Evolutionary conservation across 2,888 invertebrate genomes (phyloP).

Genomic region (Malthinus flaveolus): DNA sequence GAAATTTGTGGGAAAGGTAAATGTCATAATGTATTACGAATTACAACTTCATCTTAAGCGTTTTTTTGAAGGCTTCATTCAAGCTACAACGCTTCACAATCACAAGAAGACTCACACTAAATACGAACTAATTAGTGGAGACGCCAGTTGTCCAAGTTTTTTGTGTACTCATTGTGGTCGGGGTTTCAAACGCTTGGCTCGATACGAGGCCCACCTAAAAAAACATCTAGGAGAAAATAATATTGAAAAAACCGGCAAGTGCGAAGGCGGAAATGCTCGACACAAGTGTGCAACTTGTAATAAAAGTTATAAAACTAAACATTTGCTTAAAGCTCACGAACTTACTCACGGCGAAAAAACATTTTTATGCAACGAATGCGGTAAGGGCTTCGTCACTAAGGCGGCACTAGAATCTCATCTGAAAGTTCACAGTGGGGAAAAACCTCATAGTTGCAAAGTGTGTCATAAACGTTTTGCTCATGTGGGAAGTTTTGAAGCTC

Average conservation of each 20-base stretch:
- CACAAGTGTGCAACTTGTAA: conserved; percentile 28
- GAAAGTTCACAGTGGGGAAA: conserved; percentile 40
- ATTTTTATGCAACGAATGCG: conserved; percentile 40
- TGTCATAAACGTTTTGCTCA: conserved; percentile 46
- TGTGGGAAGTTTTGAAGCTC: conserved; percentile 34
- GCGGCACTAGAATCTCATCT: conserved; percentile 41
- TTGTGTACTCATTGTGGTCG: conserved; percentile 26
- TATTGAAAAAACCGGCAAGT: conserved; percentile 2
- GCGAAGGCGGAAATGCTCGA: conserved; percentile 12
- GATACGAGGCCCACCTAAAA: conserved; percentile 22
- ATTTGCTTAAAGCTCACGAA: conserved; percentile 31
- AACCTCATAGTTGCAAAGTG: conserved; percentile 40
- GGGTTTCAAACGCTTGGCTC: conserved; percentile 26
- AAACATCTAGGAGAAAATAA: conserved; percentile 12
- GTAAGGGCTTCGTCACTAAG: conserved; percentile 37
- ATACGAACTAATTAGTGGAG: conserved; percentile 32
- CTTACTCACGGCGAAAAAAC: conserved; percentile 35
- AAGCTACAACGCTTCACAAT: conserved; percentile 32
- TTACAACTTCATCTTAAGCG: neutral
- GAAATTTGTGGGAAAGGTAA: conserved; percentile 31
- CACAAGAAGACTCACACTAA: conserved; percentile 48
- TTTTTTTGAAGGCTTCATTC: conserved; percentile 24
- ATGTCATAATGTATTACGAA: neutral
- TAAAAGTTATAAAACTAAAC: conserved; percentile 30
- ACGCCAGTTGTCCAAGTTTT: conserved; percentile 39